Conservation (phyloP, 1,140 invertebrate species). For the Agraylea sexmaculata region DNA sequence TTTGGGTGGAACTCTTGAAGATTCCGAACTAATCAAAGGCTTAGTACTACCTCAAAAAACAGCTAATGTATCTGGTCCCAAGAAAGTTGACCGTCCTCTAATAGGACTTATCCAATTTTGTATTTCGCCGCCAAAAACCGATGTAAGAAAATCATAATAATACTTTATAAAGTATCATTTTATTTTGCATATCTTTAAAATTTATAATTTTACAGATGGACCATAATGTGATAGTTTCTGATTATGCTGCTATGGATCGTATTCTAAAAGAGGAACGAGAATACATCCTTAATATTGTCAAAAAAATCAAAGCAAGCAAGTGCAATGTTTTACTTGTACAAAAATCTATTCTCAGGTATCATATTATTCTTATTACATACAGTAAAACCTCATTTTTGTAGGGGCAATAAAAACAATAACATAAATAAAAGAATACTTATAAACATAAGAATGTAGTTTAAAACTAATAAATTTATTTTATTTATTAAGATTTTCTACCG, state of each 20-base stretch:
- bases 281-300: slow-evolving; percentile 97
- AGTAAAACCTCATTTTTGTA: background rate
- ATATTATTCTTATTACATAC: too few species aligned
- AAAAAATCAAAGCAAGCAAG: slow-evolving; percentile 96
- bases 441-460: too few species aligned
- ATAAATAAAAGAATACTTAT: too few species aligned
- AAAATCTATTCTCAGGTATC: slow-evolving; percentile 90
- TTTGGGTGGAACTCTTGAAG: slow-evolving; percentile 94
- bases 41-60: slow-evolving; percentile 87
- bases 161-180: background rate
- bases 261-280: slow-evolving; percentile 96
- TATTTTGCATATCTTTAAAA: slow-evolving; percentile 1
- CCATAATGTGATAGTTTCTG: slow-evolving; percentile 93
- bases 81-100: slow-evolving; percentile 92
- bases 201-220: slow-evolving; percentile 71
- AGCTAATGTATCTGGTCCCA: slow-evolving; percentile 83
- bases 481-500: too few species aligned
- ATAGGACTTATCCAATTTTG: slow-evolving; percentile 99
- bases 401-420: too few species aligned
- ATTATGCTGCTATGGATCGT: slow-evolving; percentile 98
- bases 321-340: slow-evolving; percentile 97
- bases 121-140: slow-evolving; percentile 98
- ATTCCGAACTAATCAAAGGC: slow-evolving; percentile 92
- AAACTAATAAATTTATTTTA: too few species aligned
- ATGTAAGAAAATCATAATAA: slow-evolving; percentile 51